Conservation (phyloP, 2,113 vertebrate genomes). For the Felis chaus region DNA sequence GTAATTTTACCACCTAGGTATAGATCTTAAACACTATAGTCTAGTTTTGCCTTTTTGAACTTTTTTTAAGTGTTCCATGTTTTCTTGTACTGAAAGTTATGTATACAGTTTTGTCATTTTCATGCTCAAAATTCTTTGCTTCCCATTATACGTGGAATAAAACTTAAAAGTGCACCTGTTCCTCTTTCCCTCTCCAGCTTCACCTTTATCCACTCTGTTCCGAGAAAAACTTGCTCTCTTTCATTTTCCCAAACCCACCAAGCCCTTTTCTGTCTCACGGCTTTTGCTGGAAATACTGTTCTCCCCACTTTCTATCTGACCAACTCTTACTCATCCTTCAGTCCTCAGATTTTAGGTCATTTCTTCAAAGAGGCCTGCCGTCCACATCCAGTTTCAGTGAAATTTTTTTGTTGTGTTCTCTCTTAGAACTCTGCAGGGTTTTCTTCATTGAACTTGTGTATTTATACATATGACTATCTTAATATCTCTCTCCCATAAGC, state of each 20-base stretch:
- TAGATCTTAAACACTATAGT: neutral
- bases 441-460: neutral
- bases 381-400: neutral
- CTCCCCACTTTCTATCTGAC: neutral
- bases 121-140: slow-evolving; percentile 19
- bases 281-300: neutral
- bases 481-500: neutral
- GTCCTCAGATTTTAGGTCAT: neutral
- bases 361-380: neutral
- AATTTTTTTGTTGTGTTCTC: neutral
- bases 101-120: neutral
- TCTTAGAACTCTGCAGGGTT: neutral
- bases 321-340: neutral
- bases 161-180: neutral
- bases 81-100: neutral
- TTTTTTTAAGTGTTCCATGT: slow-evolving; percentile 33
- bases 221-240: slow-evolving; percentile 29
- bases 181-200: neutral
- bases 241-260: neutral
- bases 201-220: neutral
- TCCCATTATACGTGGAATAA: neutral
- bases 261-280: neutral
- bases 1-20: neutral
- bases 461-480: neutral
- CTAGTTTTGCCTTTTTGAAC: neutral